These are phyloP conservation scores for Solea solea DNA, from an alignment of 2,113 vertebrate species.

Conservation along the genomic window DNA sequence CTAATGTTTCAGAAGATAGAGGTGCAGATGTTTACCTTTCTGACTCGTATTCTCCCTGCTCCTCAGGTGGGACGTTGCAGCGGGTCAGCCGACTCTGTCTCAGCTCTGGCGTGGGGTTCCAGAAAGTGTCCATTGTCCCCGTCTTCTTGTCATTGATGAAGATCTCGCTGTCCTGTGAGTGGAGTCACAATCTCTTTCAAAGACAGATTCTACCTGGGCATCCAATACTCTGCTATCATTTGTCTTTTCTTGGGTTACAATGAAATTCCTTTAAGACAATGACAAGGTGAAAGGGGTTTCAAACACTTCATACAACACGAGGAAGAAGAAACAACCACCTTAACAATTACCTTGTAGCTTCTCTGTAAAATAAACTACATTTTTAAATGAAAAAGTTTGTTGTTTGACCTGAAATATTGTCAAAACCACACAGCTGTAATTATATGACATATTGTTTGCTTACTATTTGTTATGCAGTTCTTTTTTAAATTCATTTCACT, in stretches of 20 bases:
- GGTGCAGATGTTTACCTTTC: conserved; percentile 84
- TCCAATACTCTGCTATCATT: background rate
- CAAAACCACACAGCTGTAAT: background rate
- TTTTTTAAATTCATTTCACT: no score
- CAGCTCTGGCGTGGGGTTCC: conserved; percentile 93
- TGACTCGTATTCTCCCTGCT: conserved; percentile 93
- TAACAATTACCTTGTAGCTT: no score
- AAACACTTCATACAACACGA: no score
- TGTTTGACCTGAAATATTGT: background rate
- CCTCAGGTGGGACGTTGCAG: conserved; percentile 91
- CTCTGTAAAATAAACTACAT: no score
- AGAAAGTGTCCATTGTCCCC: conserved; percentile 89
- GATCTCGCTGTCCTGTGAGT: conserved; percentile 93
- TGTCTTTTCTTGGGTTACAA: background rate
- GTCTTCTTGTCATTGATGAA: conserved; percentile 97
- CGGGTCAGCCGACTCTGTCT: conserved; percentile 89
- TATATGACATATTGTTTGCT: background rate
- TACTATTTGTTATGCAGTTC: no score
- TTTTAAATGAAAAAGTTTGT: background rate
- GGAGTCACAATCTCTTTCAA: background rate
- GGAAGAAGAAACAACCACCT: no score
- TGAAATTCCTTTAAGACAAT: background rate
- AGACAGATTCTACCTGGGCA: background rate
- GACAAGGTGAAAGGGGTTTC: no score
- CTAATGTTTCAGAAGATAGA: background rate